These are phyloP conservation scores for Andrena flavipes DNA, from an alignment of 2,888 invertebrate genomes.

Conservation along the genomic window DNA sequence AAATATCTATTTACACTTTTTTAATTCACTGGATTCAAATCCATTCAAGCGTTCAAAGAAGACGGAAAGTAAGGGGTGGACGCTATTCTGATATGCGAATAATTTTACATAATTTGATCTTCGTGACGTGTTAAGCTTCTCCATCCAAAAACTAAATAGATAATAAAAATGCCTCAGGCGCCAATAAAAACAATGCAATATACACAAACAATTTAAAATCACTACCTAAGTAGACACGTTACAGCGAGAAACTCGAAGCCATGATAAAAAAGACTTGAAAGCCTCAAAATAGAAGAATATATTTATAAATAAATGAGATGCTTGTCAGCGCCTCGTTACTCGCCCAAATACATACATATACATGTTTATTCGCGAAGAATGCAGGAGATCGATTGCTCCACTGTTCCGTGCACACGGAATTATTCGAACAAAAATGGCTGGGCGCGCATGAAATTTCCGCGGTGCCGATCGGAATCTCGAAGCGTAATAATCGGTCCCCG, in stretches of 20 bases:
- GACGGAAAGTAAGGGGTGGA: background rate
- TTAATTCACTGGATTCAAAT: too few species aligned
- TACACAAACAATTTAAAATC: background rate
- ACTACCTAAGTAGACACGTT: background rate
- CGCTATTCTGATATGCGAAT: background rate
- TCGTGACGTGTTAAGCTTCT: background rate
- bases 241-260: background rate
- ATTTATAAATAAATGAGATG: background rate
- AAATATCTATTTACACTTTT: background rate
- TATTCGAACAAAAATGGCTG: background rate
- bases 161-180: background rate
- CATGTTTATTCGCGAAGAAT: background rate
- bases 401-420: background rate
- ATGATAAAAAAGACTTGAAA: background rate
- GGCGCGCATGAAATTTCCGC: background rate
- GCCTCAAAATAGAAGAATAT: background rate
- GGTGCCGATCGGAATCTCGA: background rate
- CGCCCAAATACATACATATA: background rate
- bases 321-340: background rate
- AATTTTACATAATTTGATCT: background rate
- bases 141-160: background rate
- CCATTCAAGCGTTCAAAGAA: background rate
- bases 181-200: background rate
- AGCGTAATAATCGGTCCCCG: constrained; percentile 16
- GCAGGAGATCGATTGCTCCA: background rate